phyloP scores from a whole-genome alignment of 2,888 invertebrate species.

The Ennomos erosarius region DNA sequence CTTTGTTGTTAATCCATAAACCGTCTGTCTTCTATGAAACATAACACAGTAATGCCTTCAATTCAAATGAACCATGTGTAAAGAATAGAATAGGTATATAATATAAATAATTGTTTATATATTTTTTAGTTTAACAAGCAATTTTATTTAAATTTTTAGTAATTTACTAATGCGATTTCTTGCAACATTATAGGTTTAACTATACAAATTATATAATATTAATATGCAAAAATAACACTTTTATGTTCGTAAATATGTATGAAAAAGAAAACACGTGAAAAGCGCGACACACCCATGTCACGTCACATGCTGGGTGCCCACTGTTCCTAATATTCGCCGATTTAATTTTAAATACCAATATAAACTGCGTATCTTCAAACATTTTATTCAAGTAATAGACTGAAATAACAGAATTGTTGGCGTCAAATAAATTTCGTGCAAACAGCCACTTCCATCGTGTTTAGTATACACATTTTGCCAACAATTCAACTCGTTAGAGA shows the following conservation, averaged over 20 bases:
- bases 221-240: background rate
- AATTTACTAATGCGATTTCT: too few species aligned
- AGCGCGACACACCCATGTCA: conserved; percentile 37
- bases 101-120: conserved; percentile 15
- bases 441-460: conserved; percentile 26
- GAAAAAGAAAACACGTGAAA: conserved; percentile 26
- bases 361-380: conserved; percentile 17
- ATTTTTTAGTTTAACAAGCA: background rate
- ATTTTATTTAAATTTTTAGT: too few species aligned
- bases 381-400: conserved; percentile 22
- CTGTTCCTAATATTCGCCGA: conserved; percentile 27
- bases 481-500: conserved; percentile 24
- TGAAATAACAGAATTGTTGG: conserved; percentile 36
- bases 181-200: too few species aligned
- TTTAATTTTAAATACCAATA: conserved; percentile 21
- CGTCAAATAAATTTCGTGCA: conserved; percentile 37
- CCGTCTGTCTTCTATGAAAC: conserved; percentile 30
- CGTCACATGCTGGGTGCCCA: conserved; percentile 33
- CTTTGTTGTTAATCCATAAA: conserved; percentile 8
- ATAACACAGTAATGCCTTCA: conserved; percentile 31
- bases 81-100: conserved; percentile 8
- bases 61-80: conserved; percentile 18
- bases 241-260: conserved; percentile 9
- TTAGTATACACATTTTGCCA: conserved; percentile 25
- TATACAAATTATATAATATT: too few species aligned